These are phyloP conservation scores for Trematocara unimaculatum DNA, from an alignment of 2,113 vertebrate species.

Conservation along the genomic window DNA sequence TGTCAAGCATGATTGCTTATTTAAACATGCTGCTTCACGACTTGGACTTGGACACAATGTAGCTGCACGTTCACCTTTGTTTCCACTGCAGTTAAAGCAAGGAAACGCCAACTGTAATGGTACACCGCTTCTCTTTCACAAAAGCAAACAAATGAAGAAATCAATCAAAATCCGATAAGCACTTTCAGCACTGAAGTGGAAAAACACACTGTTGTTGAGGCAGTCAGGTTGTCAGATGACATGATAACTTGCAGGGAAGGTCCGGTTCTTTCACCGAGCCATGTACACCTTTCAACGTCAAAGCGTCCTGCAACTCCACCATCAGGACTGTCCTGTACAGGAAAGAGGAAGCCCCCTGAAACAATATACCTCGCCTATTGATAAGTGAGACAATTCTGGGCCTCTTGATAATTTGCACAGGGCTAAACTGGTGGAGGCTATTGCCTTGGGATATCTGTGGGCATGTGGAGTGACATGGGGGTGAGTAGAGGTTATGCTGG, in stretches of 20 bases:
- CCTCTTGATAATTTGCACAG: conserved; percentile 42
- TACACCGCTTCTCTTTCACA: not conserved
- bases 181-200: not conserved
- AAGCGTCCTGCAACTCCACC: not conserved
- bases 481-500: not conserved
- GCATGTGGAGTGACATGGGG: not conserved
- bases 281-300: conserved; percentile 18
- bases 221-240: not conserved
- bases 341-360: conserved; percentile 75
- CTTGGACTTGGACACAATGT: not conserved
- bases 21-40: not conserved
- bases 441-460: not conserved
- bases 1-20: not conserved
- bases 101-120: not conserved
- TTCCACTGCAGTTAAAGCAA: not conserved
- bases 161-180: conserved; percentile 13
- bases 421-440: not conserved
- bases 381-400: conserved; percentile 61
- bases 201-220: conserved; percentile 1
- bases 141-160: conserved; percentile 22
- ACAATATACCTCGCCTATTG: conserved; percentile 62
- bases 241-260: conserved; percentile 12
- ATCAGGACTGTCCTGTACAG: conserved; percentile 46
- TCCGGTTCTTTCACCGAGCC: conserved; percentile 23
- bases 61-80: not conserved